Conservation (phyloP, 2,888 invertebrate genomes). For the Rhaphigaster nebulosa region DNA sequence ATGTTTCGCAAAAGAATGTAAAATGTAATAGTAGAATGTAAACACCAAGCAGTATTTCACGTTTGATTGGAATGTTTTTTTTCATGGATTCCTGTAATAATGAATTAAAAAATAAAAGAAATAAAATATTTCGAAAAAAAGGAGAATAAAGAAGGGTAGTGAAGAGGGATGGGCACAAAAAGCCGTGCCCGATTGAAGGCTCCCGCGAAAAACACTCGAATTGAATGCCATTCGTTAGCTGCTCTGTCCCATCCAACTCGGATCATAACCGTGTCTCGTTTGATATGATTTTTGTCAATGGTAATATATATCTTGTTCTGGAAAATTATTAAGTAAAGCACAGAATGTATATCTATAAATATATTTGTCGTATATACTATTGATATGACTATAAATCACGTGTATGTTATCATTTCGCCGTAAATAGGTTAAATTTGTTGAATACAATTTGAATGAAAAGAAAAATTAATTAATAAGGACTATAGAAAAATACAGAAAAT, state of each 20-base stretch:
- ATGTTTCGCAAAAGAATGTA: too few species aligned
- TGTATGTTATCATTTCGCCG: too few species aligned
- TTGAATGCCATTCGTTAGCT: background rate
- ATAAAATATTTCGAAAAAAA: too few species aligned
- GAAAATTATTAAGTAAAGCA: too few species aligned
- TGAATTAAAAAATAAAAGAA: background rate
- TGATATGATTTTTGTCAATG: background rate
- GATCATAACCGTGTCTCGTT: background rate
- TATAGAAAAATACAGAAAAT: too few species aligned
- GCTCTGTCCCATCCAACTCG: background rate
- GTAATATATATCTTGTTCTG: too few species aligned
- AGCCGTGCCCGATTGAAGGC: background rate
- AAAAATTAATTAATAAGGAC: too few species aligned
- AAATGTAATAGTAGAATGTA: background rate
- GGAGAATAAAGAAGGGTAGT: background rate
- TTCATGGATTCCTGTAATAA: background rate
- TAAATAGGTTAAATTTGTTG: too few species aligned
- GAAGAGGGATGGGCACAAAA: background rate
- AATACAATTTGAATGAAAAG: too few species aligned
- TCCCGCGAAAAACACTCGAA: background rate
- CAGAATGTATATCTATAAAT: too few species aligned
- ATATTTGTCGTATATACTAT: too few species aligned
- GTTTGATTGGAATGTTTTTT: background rate
- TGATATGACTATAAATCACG: too few species aligned
- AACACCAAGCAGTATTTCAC: background rate